Conservation (phyloP, 1,140 invertebrate genomes). For the Elymnias hypermnestra region DNA sequence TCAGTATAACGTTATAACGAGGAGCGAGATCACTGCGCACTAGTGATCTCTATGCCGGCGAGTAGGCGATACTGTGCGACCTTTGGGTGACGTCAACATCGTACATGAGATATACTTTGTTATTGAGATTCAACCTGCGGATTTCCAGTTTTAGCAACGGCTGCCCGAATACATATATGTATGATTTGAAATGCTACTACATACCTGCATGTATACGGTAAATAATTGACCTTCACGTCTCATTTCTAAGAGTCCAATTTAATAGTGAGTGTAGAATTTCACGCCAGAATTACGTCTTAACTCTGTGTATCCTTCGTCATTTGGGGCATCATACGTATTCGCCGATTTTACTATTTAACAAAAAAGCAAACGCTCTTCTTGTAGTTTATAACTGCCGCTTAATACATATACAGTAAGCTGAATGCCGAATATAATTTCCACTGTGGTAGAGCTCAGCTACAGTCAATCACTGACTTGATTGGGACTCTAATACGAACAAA, state of each 20-base stretch:
- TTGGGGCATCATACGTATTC: too few relatives aligned
- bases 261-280: neutral
- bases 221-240: constrained; percentile 43
- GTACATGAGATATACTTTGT: constrained; percentile 44
- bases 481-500: too few relatives aligned
- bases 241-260: constrained; percentile 1
- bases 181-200: constrained; percentile 30
- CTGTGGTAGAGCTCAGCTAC: too few relatives aligned
- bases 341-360: too few relatives aligned
- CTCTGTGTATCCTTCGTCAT: too few relatives aligned
- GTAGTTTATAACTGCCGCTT: too few relatives aligned
- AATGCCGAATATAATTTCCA: too few relatives aligned
- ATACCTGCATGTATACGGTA: constrained; percentile 34
- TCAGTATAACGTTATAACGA: constrained; percentile 39
- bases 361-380: too few relatives aligned
- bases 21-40: constrained; percentile 51
- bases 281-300: too few relatives aligned
- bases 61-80: constrained; percentile 51
- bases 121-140: constrained; percentile 54
- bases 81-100: constrained; percentile 60
- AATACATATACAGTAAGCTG: too few relatives aligned
- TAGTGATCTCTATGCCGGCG: constrained; percentile 54
- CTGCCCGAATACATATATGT: constrained; percentile 45
- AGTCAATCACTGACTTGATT: too few relatives aligned
- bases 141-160: constrained; percentile 54